Evolutionary conservation across 1,140 invertebrate genomes (phyloP).

Genomic region (Aphelenchoides fujianensis): DNA sequence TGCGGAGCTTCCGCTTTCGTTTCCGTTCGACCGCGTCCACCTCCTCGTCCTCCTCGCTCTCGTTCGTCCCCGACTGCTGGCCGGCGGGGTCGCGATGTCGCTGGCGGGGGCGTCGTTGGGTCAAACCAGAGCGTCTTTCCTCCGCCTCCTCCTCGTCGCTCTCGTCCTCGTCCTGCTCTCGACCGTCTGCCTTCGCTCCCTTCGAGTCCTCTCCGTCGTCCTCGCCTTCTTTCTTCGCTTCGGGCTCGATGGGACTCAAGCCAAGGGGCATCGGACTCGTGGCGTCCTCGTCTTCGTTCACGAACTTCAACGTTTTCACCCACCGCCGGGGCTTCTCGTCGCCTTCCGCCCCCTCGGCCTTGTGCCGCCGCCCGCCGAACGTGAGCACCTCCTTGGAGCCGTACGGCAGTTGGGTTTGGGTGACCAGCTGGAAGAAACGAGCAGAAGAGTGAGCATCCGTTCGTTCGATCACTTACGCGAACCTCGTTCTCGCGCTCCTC

Average conservation of each 20-base stretch:
- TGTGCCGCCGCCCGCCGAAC: not conserved
- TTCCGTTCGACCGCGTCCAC: conserved; percentile 9
- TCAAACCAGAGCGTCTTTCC: not conserved
- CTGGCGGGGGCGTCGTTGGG: conserved; percentile 8
- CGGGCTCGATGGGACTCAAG: not conserved
- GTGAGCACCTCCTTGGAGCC: not conserved
- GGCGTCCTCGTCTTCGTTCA: conserved; percentile 1
- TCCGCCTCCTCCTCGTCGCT: not conserved
- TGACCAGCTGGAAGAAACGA: conserved; percentile 24
- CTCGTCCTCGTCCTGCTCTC: not conserved
- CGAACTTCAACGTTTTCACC: conserved; percentile 12
- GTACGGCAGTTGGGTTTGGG: conserved; percentile 7
- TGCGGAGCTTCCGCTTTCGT: not conserved
- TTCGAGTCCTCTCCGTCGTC: not conserved
- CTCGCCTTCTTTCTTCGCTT: not conserved
- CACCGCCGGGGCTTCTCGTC: not conserved
- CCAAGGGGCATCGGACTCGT: not conserved
- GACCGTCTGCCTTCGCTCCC: conserved; percentile 11
- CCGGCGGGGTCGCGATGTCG: conserved; percentile 5
- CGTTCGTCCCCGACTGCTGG: not conserved
- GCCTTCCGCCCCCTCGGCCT: no score
- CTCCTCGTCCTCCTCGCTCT: not conserved
- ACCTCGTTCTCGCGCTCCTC: conserved; percentile 22
- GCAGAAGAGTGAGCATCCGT: no score
- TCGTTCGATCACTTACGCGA: not conserved